phyloP scores from a whole-genome alignment of 2,113 vertebrate genomes.

The Stercorarius parasiticus region DNA sequence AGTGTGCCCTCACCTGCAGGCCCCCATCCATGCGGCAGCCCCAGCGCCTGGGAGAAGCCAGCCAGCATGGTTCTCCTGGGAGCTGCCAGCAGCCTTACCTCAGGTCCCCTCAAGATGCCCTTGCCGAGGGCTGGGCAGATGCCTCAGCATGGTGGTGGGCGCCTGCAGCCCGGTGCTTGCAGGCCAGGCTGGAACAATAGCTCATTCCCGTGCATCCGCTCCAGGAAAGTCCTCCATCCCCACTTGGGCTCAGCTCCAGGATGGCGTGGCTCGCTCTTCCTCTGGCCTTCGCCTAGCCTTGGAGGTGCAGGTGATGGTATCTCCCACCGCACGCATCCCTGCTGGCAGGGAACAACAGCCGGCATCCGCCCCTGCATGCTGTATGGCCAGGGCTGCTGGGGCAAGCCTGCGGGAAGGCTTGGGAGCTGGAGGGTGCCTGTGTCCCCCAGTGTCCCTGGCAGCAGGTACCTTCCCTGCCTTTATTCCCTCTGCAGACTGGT shows the following conservation, averaged over 20 bases:
- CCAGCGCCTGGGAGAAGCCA: rapidly evolving
- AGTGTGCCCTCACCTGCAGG: rapidly evolving
- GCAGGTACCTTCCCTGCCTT: background rate
- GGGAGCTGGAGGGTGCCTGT: background rate
- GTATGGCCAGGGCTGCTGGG: rapidly evolving
- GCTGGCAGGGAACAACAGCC: background rate
- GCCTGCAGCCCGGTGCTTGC: background rate
- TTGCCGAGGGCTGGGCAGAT: background rate
- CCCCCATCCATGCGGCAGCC: rapidly evolving
- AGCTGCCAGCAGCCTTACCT: background rate
- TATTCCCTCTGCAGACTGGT: background rate
- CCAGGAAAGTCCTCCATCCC: background rate
- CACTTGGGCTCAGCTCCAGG: background rate
- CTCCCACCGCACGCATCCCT: background rate
- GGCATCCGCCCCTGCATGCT: rapidly evolving
- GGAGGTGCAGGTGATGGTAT: background rate
- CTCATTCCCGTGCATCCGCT: background rate
- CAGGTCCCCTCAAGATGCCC: background rate
- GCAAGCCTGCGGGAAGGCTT: rapidly evolving
- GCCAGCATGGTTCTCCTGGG: background rate
- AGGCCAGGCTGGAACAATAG: slow-evolving; percentile 17
- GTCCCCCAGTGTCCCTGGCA: background rate
- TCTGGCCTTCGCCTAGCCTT: background rate
- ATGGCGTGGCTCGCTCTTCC: background rate
- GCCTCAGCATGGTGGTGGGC: rapidly evolving